Conservation (phyloP, 1,140 invertebrate species). For the Goniozus legneri region DNA sequence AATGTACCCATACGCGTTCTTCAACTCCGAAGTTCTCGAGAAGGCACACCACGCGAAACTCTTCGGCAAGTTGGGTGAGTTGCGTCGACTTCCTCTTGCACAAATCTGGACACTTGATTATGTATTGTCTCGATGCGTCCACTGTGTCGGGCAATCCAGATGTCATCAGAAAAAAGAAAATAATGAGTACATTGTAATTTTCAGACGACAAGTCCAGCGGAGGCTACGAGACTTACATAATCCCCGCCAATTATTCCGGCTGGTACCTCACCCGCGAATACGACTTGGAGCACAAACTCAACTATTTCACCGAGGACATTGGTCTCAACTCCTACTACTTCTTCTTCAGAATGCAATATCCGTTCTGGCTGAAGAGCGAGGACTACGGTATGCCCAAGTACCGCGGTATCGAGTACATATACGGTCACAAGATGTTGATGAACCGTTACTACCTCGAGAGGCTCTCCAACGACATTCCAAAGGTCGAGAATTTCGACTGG, state of each 20-base stretch:
- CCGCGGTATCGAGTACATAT: constrained; percentile 39
- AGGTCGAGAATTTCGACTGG: constrained; percentile 38
- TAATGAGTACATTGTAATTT: too few species aligned
- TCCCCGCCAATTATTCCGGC: constrained; percentile 57
- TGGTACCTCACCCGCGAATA: constrained; percentile 47
- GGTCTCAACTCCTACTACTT: constrained; percentile 66
- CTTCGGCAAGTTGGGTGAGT: constrained; percentile 27
- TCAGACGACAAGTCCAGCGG: too few species aligned
- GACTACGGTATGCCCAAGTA: constrained; percentile 28
- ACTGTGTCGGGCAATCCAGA: too few species aligned
- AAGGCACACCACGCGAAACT: constrained; percentile 34
- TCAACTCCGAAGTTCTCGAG: constrained; percentile 46
- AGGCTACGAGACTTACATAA: constrained; percentile 27
- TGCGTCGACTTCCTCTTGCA: neutral
- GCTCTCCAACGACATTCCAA: constrained; percentile 33
- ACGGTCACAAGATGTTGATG: constrained; percentile 36
- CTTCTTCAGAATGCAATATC: constrained; percentile 52
- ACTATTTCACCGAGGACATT: constrained; percentile 68
- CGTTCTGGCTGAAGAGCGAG: constrained; percentile 52
- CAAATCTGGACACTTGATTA: too few species aligned
- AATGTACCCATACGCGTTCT: constrained; percentile 61
- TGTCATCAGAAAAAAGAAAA: too few species aligned
- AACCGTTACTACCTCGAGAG: constrained; percentile 41
- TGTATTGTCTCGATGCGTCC: too few species aligned
- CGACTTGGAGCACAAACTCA: constrained; percentile 54